These are phyloP conservation scores for Acrobasis consociella DNA, from an alignment of 2,888 invertebrate species.

Conservation along the genomic window DNA sequence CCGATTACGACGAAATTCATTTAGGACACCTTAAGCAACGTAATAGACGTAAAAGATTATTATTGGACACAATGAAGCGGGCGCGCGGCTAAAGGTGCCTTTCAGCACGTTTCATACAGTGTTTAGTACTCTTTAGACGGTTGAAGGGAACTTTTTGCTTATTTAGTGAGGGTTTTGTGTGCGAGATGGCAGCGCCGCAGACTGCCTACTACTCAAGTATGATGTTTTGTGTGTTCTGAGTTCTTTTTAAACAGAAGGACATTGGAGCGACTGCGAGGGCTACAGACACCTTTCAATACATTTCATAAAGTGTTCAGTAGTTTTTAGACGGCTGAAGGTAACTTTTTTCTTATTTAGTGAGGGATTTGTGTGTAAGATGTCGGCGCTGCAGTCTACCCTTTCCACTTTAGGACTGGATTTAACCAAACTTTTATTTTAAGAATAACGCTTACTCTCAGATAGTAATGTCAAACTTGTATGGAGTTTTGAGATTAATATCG, in stretches of 20 bases:
- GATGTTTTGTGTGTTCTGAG: neutral
- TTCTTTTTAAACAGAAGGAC: neutral
- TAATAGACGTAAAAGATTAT: slow-evolving; percentile 12
- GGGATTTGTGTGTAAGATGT: slow-evolving; percentile 41
- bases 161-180: slow-evolving; percentile 51
- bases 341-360: slow-evolving; percentile 57
- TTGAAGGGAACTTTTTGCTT: slow-evolving; percentile 59
- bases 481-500: no score
- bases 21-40: slow-evolving; percentile 19
- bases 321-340: slow-evolving; percentile 51
- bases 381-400: neutral
- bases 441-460: no score
- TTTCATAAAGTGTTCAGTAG: no score
- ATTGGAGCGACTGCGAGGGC: neutral
- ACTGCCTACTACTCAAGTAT: neutral
- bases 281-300: no score
- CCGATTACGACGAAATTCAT: neutral
- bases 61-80: slow-evolving; percentile 23
- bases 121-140: slow-evolving; percentile 47
- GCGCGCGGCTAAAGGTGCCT: slow-evolving; percentile 46
- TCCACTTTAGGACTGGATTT: no score
- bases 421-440: no score
- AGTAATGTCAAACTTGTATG: no score
- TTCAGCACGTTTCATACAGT: slow-evolving; percentile 53
- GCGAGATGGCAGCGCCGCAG: neutral